Evolutionary conservation across 2,113 vertebrate genomes (phyloP).

Genomic region (Panurus biarmicus): DNA sequence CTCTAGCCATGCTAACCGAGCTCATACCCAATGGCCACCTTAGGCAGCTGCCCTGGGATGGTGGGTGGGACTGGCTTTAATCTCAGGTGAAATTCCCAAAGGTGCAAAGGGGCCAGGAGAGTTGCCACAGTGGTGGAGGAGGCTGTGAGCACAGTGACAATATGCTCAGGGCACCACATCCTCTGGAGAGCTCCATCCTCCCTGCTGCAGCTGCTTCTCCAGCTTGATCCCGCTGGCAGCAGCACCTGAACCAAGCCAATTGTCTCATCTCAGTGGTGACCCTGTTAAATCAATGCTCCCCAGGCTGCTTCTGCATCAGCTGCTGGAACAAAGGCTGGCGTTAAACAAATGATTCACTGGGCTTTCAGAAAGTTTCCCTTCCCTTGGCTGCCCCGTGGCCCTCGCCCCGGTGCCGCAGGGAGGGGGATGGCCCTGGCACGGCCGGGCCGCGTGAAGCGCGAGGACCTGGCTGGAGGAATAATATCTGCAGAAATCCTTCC

Average conservation of each 20-base stretch:
- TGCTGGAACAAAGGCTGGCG: background rate
- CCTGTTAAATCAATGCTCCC: background rate
- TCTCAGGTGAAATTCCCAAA: background rate
- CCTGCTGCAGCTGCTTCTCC: background rate
- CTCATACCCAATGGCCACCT: background rate
- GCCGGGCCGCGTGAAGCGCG: background rate
- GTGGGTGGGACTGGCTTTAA: background rate
- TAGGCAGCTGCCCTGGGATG: background rate
- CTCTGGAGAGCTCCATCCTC: background rate
- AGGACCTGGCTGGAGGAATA: background rate
- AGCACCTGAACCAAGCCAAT: background rate
- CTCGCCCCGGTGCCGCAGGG: accelerated
- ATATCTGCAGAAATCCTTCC: background rate
- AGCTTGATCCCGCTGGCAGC: background rate
- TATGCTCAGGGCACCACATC: background rate
- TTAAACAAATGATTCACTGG: background rate
- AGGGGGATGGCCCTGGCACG: background rate
- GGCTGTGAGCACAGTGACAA: background rate
- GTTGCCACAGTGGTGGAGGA: background rate
- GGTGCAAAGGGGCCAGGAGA: background rate
- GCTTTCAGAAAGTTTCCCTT: background rate
- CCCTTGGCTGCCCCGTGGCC: background rate
- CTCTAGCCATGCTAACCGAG: background rate
- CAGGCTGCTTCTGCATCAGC: background rate
- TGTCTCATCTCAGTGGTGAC: accelerated